Percentiles rank a stretch among this genome's conserved stretches.
Evolutionary conservation across 92 coral and sea anemone genomes (phyloP).

Genomic region (Pocillopora grandis): DNA sequence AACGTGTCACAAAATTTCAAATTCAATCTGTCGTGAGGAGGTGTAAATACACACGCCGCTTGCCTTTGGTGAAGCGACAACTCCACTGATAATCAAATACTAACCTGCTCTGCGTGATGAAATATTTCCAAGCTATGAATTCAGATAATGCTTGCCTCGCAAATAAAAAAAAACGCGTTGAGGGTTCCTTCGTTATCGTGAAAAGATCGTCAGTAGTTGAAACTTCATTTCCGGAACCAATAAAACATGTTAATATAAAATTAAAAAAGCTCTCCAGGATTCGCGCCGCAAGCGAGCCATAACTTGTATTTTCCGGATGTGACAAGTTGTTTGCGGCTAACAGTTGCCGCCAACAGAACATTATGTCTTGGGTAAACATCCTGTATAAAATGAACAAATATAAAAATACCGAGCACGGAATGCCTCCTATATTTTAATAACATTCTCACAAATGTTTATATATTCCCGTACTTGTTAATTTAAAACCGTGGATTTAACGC

Average conservation of each 20-base stretch:
- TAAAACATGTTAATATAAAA: neutral
- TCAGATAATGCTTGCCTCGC: neutral
- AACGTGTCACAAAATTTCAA: no score
- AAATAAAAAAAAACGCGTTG: neutral
- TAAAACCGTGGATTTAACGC: no score
- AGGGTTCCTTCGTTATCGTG: neutral
- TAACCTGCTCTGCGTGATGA: no score
- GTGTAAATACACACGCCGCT: no score
- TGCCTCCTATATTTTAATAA: neutral
- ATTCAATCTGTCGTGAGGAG: no score
- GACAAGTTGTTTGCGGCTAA: neutral
- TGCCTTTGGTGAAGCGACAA: no score
- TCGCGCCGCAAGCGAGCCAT: neutral
- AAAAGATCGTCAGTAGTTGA: neutral
- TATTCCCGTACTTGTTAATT: no score
- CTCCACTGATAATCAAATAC: no score
- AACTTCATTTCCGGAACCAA: slow-evolving; percentile 1
- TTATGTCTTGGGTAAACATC: neutral
- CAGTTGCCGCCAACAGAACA: neutral
- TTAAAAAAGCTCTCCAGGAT: neutral
- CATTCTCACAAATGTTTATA: no score
- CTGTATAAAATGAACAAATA: neutral
- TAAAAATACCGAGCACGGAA: neutral
- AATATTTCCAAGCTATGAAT: neutral
- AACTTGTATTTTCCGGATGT: neutral